Base-by-base conservation (phyloP, 2,113 vertebrate genomes). In the Lates calcarifer region DNA sequence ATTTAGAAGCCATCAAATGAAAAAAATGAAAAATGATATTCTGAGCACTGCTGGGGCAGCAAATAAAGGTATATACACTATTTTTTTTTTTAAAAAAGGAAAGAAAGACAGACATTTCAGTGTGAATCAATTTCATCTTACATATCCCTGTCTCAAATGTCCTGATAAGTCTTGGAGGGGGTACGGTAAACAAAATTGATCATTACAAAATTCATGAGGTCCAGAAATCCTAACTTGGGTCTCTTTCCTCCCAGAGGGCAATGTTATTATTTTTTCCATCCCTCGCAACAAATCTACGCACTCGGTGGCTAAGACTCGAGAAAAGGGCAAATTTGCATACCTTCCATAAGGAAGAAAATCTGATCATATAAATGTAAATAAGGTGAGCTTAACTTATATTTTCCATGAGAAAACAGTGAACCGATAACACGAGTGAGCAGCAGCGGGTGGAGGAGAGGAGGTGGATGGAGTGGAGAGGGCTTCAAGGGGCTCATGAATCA, bases 351-450 rank as follows among this genome's bases (percentile, higher is more conserved):
- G 83, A 88, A 87, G 89, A 87, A 94, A 95, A 94, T 95, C 93
- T 93, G 93, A 95, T 94, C 90, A 95, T 95, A 95, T 95, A 95
- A 94, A 95, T 95, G 94, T 95, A 95, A 95, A 95, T 95, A 95
- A 95, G 94, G 88, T 90, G 86, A 91, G 87, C 92, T 95, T 94
- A 93, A 93, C 87, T 91, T 93, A 91, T 92, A 93, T 89, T 94
- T 94, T 94, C 87, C 91, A 77, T 74, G 88, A 81, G 81, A 92
- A 93, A 91, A 93, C 85, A 83, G 85, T 74, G 83, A 93, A 90
- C 80, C 89, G 92, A 92, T 93, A 90, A 91, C 75, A 82, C n/a
- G 82, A 84, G 86, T 66, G 84, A 79, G 87, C 80, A 80, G 87
- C 80, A 80, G 80, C n/a, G n/a, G 75, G 70, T 56, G 17, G 67